Evolutionary conservation across 2,113 vertebrate genomes (phyloP).

Genomic region (Nothobranchius kuhntae): DNA sequence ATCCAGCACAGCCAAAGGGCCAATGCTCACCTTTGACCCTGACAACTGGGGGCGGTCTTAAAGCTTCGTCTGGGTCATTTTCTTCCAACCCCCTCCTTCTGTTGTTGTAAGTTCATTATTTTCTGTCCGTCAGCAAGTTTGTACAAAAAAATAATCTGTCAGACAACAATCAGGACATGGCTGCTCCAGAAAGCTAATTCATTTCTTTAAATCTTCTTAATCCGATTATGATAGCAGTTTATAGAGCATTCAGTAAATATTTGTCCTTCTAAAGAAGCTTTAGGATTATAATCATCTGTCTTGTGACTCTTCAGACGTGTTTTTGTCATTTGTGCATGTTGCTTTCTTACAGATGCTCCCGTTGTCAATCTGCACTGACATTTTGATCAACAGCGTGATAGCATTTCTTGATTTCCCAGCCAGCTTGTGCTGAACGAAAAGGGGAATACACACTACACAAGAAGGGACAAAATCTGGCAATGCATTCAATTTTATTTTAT

Average conservation of each 20-base stretch:
- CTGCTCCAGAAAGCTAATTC: too few relatives aligned
- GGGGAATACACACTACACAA: background rate
- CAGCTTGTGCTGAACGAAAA: background rate
- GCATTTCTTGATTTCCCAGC: slow-evolving; percentile 3
- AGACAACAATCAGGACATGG: background rate
- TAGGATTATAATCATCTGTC: too few relatives aligned
- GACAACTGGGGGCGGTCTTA: background rate
- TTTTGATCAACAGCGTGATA: background rate
- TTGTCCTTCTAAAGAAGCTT: too few relatives aligned
- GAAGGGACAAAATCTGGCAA: too few relatives aligned
- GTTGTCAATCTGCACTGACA: slow-evolving; percentile 18
- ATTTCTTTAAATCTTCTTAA: too few relatives aligned
- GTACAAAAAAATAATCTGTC: too few relatives aligned
- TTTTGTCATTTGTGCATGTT: background rate
- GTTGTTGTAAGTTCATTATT: background rate
- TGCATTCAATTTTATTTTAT: too few relatives aligned
- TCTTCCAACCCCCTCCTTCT: background rate
- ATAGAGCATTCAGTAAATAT: too few relatives aligned
- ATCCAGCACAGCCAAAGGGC: background rate
- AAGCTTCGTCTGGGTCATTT: background rate
- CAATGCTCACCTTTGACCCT: slow-evolving; percentile 5
- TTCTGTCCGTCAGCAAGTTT: too few relatives aligned
- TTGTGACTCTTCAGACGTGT: background rate
- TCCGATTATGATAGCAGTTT: too few relatives aligned
- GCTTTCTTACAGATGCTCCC: slow-evolving; percentile 1